phyloP scores from a whole-genome alignment of 2,797 vertebrate species.

The Xenentodon cancila region DNA sequence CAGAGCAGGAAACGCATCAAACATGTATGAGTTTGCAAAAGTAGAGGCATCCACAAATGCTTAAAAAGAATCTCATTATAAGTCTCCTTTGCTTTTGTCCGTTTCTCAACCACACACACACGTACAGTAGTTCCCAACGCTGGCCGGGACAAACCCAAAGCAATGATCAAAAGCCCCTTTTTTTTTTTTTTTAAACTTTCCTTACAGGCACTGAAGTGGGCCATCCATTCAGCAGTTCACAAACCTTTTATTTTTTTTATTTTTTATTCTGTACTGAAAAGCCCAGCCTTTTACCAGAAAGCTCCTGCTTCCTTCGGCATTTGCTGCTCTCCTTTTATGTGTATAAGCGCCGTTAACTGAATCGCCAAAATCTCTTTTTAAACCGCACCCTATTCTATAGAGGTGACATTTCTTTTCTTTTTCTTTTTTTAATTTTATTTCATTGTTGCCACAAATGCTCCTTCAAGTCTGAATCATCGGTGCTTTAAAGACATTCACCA shows the following conservation, averaged over 20 bases:
- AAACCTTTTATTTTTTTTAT: constrained; percentile 28
- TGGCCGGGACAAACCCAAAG: constrained; percentile 28
- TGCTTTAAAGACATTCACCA: constrained; percentile 45
- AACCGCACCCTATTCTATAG: not conserved
- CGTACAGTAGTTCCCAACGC: constrained; percentile 14
- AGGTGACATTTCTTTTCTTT: constrained; percentile 32
- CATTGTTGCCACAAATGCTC: constrained; percentile 22
- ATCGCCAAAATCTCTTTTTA: constrained; percentile 47
- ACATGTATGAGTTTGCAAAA: constrained; percentile 20
- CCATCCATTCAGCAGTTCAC: constrained; percentile 36
- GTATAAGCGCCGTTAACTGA: constrained; percentile 25
- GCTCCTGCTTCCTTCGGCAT: constrained; percentile 21
- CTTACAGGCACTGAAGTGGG: constrained; percentile 42
- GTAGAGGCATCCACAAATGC: constrained; percentile 13
- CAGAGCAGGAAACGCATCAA: constrained; percentile 32
- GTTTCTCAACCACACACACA: constrained; percentile 8
- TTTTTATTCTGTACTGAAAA: constrained; percentile 39
- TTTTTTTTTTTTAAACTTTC: constrained; percentile 21
- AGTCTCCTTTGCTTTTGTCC: constrained; percentile 10
- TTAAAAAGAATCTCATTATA: constrained; percentile 27
- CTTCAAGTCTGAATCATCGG: constrained; percentile 35
- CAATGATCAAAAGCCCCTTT: constrained; percentile 59
- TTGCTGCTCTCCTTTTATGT: constrained; percentile 27
- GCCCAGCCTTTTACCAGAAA: constrained; percentile 22
- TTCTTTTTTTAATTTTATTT: constrained; percentile 23